Evolutionary conservation across 1,140 invertebrate genomes (phyloP).

Genomic region (Megalopta genalis): DNA sequence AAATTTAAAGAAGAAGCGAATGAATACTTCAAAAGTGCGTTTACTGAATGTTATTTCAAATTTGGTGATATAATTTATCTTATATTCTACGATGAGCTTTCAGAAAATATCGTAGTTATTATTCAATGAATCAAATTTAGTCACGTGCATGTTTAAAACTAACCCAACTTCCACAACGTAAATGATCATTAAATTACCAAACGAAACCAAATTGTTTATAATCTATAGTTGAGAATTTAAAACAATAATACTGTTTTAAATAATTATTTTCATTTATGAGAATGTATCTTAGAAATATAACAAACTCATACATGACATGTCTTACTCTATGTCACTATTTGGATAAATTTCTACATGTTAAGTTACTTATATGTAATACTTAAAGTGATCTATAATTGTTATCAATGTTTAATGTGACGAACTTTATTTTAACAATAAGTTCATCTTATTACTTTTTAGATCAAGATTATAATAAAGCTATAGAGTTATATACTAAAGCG

Average conservation of each 20-base stretch:
- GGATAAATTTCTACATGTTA: neutral
- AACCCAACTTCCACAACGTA: conserved; percentile 63
- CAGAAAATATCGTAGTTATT: neutral
- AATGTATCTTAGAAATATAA: neutral
- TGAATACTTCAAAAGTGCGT: conserved; percentile 91
- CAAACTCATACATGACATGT: neutral
- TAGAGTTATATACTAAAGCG: conserved; percentile 94
- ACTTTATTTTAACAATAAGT: neutral
- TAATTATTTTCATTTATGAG: neutral
- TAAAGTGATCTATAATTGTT: conserved; percentile 1
- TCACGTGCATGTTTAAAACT: conserved; percentile 70
- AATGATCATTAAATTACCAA: conserved; percentile 5
- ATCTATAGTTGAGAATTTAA: neutral
- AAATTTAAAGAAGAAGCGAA: conserved; percentile 91
- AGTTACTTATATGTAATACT: neutral
- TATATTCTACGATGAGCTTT: no score
- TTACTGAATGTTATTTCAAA: neutral
- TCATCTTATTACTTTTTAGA: conserved; percentile 81
- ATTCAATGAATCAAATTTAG: conserved; percentile 25
- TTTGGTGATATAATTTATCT: neutral
- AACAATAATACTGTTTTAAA: neutral
- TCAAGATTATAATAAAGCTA: conserved; percentile 93
- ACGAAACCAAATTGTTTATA: neutral
- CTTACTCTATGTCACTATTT: neutral
- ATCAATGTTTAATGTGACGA: conserved; percentile 1